Evolutionary conservation across 2,888 invertebrate genomes (phyloP), one percentile per base, ranked within the genome.

Genomic region (Palloptera scutellata): DNA sequence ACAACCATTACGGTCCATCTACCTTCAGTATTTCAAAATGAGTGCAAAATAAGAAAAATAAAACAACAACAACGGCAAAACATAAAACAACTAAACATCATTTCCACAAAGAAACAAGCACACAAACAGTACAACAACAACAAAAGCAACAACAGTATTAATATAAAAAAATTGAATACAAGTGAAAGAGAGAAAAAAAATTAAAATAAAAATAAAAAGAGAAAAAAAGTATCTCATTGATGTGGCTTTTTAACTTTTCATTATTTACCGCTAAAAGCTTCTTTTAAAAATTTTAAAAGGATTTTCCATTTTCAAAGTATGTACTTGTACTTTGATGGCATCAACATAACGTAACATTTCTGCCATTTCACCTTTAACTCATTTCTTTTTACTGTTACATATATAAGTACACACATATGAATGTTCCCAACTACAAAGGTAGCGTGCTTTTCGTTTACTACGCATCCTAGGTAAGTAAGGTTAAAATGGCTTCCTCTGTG

Each of bases 221-320:
- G 9, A n/a, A 15, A 40, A 48, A 78, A 76, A 75, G 76, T 75
- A 75, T 76, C 75, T 75, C 81, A 83, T 83, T 84, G 83, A 84
- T 84, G 84, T 84, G 84, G 84, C 81, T 83, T 84, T 84, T 84
- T 84, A 84, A 84, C 84, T 84, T 84, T 84, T 84, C 83, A 84
- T 84, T 84, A 84, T 83, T 83, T 83, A 83, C 84, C 84, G 81
- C 84, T 84, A 84, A 84, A 84, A 84, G 84, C 84, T 81, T 83
- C 83, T 83, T 83, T 83, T 81, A 82, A 84, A 83, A 79, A 80
- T 82, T 79, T 77, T 77, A 80, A 81, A 81, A 75, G 74, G 76
- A 75, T 75, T 55, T 70, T 67, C 69, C 70, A 72, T 74, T 66
- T 70, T 60, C 68, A 75, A 75, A 75, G 75, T 76, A 75, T 62